Percentiles rank a stretch among this genome's conserved stretches.
Evolutionary conservation across 2,113 vertebrate species (phyloP).

Genomic region (Merops nubicus): DNA sequence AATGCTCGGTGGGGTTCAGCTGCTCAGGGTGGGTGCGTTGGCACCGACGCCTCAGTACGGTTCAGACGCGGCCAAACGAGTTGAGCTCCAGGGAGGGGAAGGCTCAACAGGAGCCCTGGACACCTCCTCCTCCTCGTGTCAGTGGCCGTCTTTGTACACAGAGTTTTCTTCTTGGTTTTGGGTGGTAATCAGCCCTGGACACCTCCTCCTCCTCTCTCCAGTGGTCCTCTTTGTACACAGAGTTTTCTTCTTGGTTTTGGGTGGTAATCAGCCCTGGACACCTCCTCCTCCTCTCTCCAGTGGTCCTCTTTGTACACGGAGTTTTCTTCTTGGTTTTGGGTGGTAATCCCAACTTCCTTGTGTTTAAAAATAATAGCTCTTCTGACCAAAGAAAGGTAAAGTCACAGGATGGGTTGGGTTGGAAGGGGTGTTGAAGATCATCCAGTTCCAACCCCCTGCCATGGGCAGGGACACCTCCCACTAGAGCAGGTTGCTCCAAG

Average conservation of each 20-base stretch:
- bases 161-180: too few species aligned
- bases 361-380: not conserved
- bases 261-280: too few species aligned
- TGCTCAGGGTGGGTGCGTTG: not conserved
- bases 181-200: too few species aligned
- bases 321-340: not conserved
- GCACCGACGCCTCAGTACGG: not conserved
- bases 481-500: not conserved
- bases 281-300: not conserved
- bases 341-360: not conserved
- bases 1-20: not conserved
- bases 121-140: too few species aligned
- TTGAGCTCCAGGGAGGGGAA: not conserved
- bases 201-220: too few species aligned
- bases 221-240: too few species aligned
- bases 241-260: too few species aligned
- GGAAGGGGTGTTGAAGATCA: not conserved
- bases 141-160: too few species aligned
- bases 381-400: not conserved
- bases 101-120: not conserved
- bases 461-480: not conserved
- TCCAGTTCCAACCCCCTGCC: not conserved
- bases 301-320: not conserved
- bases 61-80: not conserved
- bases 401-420: not conserved